These are phyloP conservation scores for Macroramphosus scolopax DNA, from an alignment of 2,797 vertebrate species.

Conservation along the genomic window DNA sequence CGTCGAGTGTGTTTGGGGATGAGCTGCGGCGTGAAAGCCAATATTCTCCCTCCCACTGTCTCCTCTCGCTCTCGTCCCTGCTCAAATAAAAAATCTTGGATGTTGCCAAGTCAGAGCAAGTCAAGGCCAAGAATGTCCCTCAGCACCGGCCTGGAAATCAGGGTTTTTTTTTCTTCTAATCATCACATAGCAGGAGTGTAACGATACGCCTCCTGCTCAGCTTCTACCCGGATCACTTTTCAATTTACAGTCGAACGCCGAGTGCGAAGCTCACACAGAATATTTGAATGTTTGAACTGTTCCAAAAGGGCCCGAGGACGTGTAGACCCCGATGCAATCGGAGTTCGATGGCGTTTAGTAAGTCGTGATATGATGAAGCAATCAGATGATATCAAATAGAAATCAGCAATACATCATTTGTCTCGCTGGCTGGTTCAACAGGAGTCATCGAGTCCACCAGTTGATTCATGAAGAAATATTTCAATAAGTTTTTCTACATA, in stretches of 20 bases:
- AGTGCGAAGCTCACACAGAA: constrained; percentile 2
- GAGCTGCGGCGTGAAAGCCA: constrained; percentile 33
- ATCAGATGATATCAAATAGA: no score
- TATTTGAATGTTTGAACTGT: constrained; percentile 15
- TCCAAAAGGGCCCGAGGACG: no score
- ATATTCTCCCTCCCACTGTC: constrained; percentile 32
- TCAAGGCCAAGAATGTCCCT: constrained; percentile 65
- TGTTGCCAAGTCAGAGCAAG: constrained; percentile 66
- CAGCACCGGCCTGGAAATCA: constrained; percentile 51
- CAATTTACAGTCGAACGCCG: constrained; percentile 27
- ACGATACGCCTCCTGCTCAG: constrained; percentile 24
- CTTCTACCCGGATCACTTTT: constrained; percentile 30
- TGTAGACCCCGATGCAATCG: no score
- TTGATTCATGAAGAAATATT: constrained; percentile 1
- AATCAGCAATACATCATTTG: no score
- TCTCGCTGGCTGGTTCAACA: not conserved
- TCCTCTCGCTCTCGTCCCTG: constrained; percentile 21
- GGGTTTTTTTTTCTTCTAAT: constrained; percentile 11
- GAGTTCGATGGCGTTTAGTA: no score
- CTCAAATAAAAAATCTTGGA: constrained; percentile 51
- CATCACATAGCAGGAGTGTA: constrained; percentile 34
- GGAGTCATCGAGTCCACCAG: no score
- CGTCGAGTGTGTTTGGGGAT: constrained; percentile 24
- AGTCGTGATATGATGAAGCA: no score
- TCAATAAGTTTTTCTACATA: not conserved